Evolutionary conservation across 2,797 vertebrate genomes (phyloP).

Genomic region (Pseudochaenichthys georgianus): DNA sequence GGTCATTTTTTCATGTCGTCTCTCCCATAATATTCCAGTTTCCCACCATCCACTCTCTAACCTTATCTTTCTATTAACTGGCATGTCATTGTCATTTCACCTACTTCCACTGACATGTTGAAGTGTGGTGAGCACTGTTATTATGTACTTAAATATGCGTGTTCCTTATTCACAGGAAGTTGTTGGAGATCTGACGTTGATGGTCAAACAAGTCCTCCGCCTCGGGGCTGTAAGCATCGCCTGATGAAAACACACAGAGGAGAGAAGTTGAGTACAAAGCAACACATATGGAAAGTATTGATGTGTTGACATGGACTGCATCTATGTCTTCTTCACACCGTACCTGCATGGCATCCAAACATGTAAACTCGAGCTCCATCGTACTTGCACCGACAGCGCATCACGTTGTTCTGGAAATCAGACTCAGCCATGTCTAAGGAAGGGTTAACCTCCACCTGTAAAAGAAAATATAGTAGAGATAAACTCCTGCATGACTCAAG

Average conservation of each 20-base stretch:
- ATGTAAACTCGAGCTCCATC: slow-evolving; percentile 93
- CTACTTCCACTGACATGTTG: slow-evolving; percentile 53
- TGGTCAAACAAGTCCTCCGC: slow-evolving; percentile 91
- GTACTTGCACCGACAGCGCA: slow-evolving; percentile 95
- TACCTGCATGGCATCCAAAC: slow-evolving; percentile 94
- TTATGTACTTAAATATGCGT: slow-evolving; percentile 54
- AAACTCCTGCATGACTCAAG: background rate
- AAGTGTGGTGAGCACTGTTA: slow-evolving; percentile 66
- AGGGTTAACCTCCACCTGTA: slow-evolving; percentile 95
- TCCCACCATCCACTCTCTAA: slow-evolving; percentile 14
- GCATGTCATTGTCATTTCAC: slow-evolving; percentile 57
- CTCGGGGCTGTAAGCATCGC: slow-evolving; percentile 89
- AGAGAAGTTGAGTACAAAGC: background rate
- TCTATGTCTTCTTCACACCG: background rate
- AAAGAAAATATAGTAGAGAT: background rate
- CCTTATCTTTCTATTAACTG: slow-evolving; percentile 47
- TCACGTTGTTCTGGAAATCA: slow-evolving; percentile 95
- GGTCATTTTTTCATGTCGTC: slow-evolving; percentile 32
- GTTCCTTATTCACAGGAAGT: slow-evolving; percentile 86
- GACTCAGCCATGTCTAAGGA: slow-evolving; percentile 95
- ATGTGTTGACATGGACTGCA: background rate
- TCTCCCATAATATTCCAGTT: slow-evolving; percentile 23
- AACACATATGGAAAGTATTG: background rate
- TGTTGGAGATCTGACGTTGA: slow-evolving; percentile 91
- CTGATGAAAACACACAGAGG: slow-evolving; percentile 70